Base-by-base conservation (phyloP, 1,140 invertebrate species). In the Cyphomyrmex costatus region DNA sequence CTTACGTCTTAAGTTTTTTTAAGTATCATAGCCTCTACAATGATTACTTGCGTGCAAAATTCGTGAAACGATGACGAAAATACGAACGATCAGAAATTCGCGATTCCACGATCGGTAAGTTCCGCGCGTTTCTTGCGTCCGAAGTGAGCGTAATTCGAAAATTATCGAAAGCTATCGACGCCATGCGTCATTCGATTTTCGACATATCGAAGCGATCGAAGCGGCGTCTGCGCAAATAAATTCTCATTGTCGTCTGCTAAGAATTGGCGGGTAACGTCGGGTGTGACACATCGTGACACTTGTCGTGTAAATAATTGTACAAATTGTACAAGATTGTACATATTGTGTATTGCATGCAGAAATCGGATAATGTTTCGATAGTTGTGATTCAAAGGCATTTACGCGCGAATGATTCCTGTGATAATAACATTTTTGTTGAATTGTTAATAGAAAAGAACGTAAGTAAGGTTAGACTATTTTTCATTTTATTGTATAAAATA, bases 181-280 rank as follows among this genome's bases (percentile, higher is more conserved):
- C 24, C 3, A 7, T n/a, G n/a, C 6, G 60, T 12, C n/a, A n/a
- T n/a, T n/a, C n/a, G 56, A 65, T 14, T 65, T 24, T 78, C 76
- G 60, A 78, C 2, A n/a, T 49, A 78, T 78, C 60, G 36, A 78
- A 33, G 19, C 56, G n/a, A 6, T 36, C 33, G 33, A 16, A 24
- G 8, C 19, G 12, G 16, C 58, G 36, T 16, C 19, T 61, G 74
- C 74, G 76, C 58, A 46, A 27, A 19, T 27, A 19, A 27, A n/a
- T 74, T 33, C 74, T 42, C 56, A 4, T 30, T n/a, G 30, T 83
- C 36, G 19, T 73, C 24, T 60, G 24, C 53, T 74, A 10, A 49
- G 16, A 83, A 73, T 83, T 83, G 79, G 79, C 79, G 79, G 79
- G 79, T 49, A 60, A 60, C 21, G 7, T 30, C 16, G 3, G 6